Percentiles rank a stretch among this genome's conserved stretches.
phyloP scores from a whole-genome alignment of 2,113 vertebrate species.

The Macaca nemestrina region DNA sequence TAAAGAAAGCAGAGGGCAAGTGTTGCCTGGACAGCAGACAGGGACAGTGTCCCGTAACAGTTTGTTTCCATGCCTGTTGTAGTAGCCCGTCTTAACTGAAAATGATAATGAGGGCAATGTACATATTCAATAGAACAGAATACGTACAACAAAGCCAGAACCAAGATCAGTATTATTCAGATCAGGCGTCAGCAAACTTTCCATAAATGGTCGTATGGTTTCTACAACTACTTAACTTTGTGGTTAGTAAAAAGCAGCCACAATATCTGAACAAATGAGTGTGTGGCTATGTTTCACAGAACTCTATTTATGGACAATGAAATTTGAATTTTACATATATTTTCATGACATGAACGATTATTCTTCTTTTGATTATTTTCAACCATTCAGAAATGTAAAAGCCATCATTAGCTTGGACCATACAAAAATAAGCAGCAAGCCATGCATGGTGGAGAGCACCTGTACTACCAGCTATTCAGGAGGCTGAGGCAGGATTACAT shows the following conservation, averaged over 20 bases:
- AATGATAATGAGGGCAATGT: neutral
- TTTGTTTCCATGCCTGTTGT: neutral
- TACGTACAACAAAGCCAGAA: neutral
- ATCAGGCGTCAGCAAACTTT: neutral
- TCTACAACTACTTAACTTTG: neutral
- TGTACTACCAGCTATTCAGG: neutral
- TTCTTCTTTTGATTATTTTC: neutral
- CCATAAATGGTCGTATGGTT: neutral
- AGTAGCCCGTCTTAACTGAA: neutral
- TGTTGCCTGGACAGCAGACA: neutral
- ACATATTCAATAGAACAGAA: neutral
- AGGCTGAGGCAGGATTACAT: neutral
- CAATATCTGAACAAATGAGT: neutral
- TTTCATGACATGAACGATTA: neutral
- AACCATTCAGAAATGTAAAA: slow-evolving; percentile 16
- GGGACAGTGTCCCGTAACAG: neutral
- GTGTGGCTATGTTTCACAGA: neutral
- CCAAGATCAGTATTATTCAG: neutral
- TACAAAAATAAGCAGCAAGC: neutral
- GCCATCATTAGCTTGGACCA: neutral
- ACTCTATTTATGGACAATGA: neutral
- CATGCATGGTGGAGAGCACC: too few relatives aligned
- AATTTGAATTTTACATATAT: neutral
- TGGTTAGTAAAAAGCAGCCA: neutral
- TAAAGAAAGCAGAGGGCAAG: neutral